phyloP scores from a whole-genome alignment of 2,888 invertebrate species.

The Sarcophaga variegata region DNA sequence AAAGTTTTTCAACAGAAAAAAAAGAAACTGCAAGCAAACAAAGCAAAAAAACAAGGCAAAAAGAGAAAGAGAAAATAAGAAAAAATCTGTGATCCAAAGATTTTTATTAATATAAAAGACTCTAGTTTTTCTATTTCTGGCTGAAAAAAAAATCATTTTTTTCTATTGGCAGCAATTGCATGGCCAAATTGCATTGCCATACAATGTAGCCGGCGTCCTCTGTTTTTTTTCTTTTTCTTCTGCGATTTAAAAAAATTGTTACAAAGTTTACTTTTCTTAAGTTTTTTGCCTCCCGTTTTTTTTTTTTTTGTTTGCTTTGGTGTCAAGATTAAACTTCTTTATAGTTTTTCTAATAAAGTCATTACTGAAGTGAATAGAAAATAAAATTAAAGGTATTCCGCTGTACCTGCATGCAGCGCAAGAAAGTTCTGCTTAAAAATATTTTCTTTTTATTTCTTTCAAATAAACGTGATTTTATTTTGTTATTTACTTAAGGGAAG shows the following conservation, averaged over 20 bases:
- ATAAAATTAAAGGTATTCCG: constrained; percentile 65
- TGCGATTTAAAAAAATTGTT: constrained; percentile 20
- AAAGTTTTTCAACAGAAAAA: constrained; percentile 23
- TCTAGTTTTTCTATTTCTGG: constrained; percentile 15
- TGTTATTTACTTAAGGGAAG: neutral
- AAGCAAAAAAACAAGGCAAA: too few species aligned
- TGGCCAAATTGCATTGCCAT: constrained; percentile 34
- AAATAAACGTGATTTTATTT: constrained; percentile 36
- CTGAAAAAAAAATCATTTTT: neutral
- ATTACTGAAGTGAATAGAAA: constrained; percentile 57
- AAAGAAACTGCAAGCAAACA: neutral
- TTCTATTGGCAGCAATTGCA: constrained; percentile 8
- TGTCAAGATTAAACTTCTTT: constrained; percentile 59
- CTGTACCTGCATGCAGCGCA: neutral
- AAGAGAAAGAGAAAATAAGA: neutral
- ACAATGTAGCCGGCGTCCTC: constrained; percentile 51
- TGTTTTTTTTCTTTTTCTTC: neutral
- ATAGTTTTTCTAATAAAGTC: constrained; percentile 66
- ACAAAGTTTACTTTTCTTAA: constrained; percentile 54
- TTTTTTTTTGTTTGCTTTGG: constrained; percentile 37
- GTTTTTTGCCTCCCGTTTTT: neutral
- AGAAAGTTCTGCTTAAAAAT: constrained; percentile 3
- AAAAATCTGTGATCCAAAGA: constrained; percentile 38
- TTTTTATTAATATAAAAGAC: constrained; percentile 63
- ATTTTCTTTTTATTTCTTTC: neutral